Evolutionary conservation across 2,113 vertebrate species (phyloP), one percentile per base, ranked within the genome.

Genomic region (Saccopteryx bilineata): DNA sequence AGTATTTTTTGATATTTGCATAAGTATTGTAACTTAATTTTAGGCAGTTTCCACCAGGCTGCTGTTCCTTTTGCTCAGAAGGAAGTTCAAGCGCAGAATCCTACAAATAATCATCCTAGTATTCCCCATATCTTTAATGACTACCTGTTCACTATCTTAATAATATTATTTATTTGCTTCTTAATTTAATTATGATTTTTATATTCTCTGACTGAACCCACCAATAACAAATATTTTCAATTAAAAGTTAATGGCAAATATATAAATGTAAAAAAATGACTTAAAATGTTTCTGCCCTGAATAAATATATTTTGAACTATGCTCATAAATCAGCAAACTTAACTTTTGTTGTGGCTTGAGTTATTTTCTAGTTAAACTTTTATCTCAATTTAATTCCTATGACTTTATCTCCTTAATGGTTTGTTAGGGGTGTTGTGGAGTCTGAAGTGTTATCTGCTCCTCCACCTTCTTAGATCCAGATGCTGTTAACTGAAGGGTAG

Each of bases 161-260:
- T 9, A 79, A 2, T 28, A 58, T 11, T 31, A 28, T 60, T 24
- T 12, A 15, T 24, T 19, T 89, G 26, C 14, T 83, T n/a, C 6
- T 75, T 80, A 31, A 69, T 81, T 90, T 82, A 39, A 68, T 39
- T 94, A 76, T 68, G 5, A 71, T 76, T 69, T 96, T 74, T 91
- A 48, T 1, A 23, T 66, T 83, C 23, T 87, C 24, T 85, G 63
- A 50, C 63, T 21, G 54, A 91, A 94, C 63, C 6, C 39, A 3
- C n/a, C 58, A n/a, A n/a, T 66, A 86, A 74, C 66, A 60, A 75
- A 74, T 23, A 79, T 86, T 89, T 87, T 52, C 10, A 79, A 23
- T 71, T 85, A 46, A 85, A 50, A 89, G 23, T 28, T 74, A 78
- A 33, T 52, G 89, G 86, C 12, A 89, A 7, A 71, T 71, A 52